Evolutionary conservation across 2,797 vertebrate genomes (phyloP), one percentile per base, ranked within the genome.

Genomic region (Alectoris magna): DNA sequence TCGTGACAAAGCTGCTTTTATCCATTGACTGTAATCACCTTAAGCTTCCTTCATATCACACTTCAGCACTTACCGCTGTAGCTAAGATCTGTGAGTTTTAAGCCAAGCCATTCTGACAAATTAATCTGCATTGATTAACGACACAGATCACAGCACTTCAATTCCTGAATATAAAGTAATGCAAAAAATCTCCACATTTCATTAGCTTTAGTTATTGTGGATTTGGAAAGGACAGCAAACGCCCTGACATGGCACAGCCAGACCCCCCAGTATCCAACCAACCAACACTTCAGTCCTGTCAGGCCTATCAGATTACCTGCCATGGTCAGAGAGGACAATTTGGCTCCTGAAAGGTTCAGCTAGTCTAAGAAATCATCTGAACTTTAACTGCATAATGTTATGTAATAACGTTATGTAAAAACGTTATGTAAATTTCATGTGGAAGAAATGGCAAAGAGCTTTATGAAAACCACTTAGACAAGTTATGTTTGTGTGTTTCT

Each of bases 371-470:
- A 63, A 2, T 38, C 22, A 88, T 5, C 51, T 53, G 36, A 84
- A 72, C 18, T 82, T 69, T 59, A 55, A 53, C 29, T 31, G 53
- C 29, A 55, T 55, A 55, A 31, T 4, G 4, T 55, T 55, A 55
- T 41, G 12, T 4, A 11, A 11, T 31, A 55, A 17, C 10, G 6
- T 55, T 31, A 49, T 13, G 12, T 24, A 55, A 55, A 55, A 55
- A 17, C 10, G 6, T 55, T 31, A 49, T 13, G 12, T 24, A 55
- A 55, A 55, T 55, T 18, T 53, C 53, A 88, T 0, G 0, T 44
- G 43, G 55, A 29, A 90, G 38, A 86, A 11, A 66, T 19, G 4
- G 31, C 9, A 62, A 91, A 91, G 14, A 38, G 21, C 53, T 68
- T 68, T 53, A 59, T 83, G 76, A 69, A 66, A 88, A 60, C n/a